Evolutionary conservation across 2,888 invertebrate genomes (phyloP).

Genomic region (Macaria notata): DNA sequence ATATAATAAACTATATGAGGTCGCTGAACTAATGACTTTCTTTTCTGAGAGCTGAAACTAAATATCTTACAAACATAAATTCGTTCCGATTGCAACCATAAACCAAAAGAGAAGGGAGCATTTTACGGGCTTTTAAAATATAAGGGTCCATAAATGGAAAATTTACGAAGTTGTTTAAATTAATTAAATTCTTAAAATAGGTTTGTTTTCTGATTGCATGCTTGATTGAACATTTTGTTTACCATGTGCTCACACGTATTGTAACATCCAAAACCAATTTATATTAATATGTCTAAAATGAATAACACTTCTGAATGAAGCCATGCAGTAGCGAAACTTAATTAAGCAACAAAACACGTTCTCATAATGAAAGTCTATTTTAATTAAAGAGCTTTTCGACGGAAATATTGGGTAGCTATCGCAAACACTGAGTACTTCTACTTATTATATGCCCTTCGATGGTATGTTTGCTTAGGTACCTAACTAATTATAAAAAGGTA

Average conservation of each 20-base stretch:
- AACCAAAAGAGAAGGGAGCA: too few relatives aligned
- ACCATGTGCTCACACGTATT: not conserved
- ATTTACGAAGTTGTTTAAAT: too few relatives aligned
- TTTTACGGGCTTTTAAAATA: too few relatives aligned
- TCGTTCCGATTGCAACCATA: too few relatives aligned
- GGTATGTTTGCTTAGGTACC: too few relatives aligned
- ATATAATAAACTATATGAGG: not conserved
- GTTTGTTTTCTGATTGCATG: not conserved
- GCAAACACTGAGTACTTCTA: too few relatives aligned
- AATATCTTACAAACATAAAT: too few relatives aligned
- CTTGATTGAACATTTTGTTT: not conserved
- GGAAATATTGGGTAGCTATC: not conserved
- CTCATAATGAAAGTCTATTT: not conserved
- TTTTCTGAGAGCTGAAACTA: too few relatives aligned
- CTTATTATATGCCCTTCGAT: too few relatives aligned
- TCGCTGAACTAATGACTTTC: too few relatives aligned
- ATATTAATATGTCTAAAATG: not conserved
- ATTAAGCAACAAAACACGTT: not conserved
- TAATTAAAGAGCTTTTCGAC: not conserved
- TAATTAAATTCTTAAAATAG: not conserved
- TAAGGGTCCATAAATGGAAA: too few relatives aligned
- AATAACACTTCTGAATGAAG: not conserved
- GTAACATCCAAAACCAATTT: not conserved
- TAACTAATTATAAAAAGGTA: too few relatives aligned
- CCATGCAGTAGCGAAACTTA: not conserved